Conservation (phyloP, 1,140 invertebrate genomes). For the Aphidius gifuensis region DNA sequence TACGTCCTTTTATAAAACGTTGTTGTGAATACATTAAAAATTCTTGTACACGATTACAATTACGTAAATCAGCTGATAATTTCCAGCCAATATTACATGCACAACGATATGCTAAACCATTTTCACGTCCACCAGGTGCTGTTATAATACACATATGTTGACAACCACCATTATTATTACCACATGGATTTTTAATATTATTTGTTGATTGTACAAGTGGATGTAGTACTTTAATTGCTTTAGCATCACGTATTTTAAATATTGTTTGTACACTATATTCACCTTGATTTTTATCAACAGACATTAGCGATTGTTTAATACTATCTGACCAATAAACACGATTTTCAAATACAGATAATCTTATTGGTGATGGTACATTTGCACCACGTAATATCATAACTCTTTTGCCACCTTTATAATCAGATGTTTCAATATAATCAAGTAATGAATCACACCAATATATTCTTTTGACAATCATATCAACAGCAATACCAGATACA, state of each 20-base stretch:
- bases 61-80: slow-evolving; percentile 71
- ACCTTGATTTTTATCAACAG: slow-evolving; percentile 84
- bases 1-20: slow-evolving; percentile 93
- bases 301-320: slow-evolving; percentile 91
- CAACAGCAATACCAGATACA: slow-evolving; percentile 81
- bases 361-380: slow-evolving; percentile 81
- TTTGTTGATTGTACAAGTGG: slow-evolving; percentile 67
- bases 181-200: slow-evolving; percentile 80
- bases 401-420: slow-evolving; percentile 85
- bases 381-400: slow-evolving; percentile 78
- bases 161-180: slow-evolving; percentile 85
- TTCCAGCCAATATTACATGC: slow-evolving; percentile 90
- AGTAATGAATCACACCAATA: slow-evolving; percentile 96
- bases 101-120: slow-evolving; percentile 85
- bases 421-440: slow-evolving; percentile 96
- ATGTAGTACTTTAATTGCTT: slow-evolving; percentile 80
- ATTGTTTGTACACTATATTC: slow-evolving; percentile 73
- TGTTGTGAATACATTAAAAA: slow-evolving; percentile 98
- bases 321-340: slow-evolving; percentile 93
- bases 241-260: slow-evolving; percentile 81
- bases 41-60: slow-evolving; percentile 82
- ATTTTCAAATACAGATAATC: slow-evolving; percentile 86
- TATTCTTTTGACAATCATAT: slow-evolving; percentile 82
- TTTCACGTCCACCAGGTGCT: slow-evolving; percentile 68
- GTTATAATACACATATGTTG: slow-evolving; percentile 95